Conservation (phyloP, 2,113 vertebrate genomes). For the Poeciliopsis occidentalis region DNA sequence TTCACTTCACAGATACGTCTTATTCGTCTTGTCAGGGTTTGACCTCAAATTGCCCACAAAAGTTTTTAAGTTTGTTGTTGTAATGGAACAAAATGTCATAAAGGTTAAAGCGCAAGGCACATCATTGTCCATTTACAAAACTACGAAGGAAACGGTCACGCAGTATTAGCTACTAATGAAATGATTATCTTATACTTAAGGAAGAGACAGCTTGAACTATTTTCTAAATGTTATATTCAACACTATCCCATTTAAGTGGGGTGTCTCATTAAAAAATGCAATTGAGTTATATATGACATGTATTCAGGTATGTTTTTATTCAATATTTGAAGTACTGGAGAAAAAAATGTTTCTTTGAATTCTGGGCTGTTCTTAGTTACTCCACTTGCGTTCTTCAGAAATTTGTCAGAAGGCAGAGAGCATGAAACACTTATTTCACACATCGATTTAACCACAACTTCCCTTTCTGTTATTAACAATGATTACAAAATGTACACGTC, state of each 20-base stretch:
- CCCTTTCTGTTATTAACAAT: background rate
- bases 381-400: too few species aligned
- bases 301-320: background rate
- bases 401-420: too few species aligned
- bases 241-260: background rate
- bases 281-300: background rate
- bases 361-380: background rate
- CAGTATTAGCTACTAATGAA: background rate
- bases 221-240: background rate
- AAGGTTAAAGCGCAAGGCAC: background rate
- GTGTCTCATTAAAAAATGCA: background rate
- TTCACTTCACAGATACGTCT: background rate
- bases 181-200: background rate
- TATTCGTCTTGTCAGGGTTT: background rate
- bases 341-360: background rate
- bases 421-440: slow-evolving; percentile 12
- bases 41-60: background rate
- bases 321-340: background rate
- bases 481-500: slow-evolving; percentile 10
- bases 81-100: background rate
- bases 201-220: background rate
- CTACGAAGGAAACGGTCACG: background rate
- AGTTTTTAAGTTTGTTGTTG: background rate
- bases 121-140: background rate
- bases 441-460: slow-evolving; percentile 32